Percentiles rank a stretch among this genome's conserved stretches.
Conservation (phyloP, 1,140 invertebrate genomes). For the Ganaspis sp. region DNA sequence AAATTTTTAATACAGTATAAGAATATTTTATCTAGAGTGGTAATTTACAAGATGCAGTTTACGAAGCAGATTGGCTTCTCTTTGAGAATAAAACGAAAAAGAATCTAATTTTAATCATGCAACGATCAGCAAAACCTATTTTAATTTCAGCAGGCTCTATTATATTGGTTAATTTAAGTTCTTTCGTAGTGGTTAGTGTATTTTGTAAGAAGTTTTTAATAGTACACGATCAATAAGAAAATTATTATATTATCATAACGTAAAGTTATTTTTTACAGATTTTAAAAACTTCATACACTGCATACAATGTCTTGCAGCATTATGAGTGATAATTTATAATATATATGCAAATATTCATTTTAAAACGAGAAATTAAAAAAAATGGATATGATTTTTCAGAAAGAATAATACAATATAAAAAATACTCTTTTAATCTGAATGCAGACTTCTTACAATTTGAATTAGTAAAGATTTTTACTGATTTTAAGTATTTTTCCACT, state of each 20-base stretch:
- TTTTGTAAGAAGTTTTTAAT: neutral
- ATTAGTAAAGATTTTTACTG: too few relatives aligned
- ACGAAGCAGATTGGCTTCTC: neutral
- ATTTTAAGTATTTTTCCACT: too few relatives aligned
- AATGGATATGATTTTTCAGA: too few relatives aligned
- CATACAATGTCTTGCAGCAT: neutral
- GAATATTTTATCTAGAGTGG: neutral
- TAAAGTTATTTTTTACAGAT: neutral
- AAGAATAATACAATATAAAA: too few relatives aligned
- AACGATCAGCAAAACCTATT: neutral
- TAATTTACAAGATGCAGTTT: neutral
- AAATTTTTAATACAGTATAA: neutral
- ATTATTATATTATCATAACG: neutral
- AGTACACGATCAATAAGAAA: neutral
- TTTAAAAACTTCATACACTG: neutral
- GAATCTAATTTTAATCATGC: conserved; percentile 2
- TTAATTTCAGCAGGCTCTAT: neutral
- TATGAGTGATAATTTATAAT: neutral
- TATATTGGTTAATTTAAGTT: neutral
- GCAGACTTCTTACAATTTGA: too few relatives aligned
- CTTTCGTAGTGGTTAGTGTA: neutral
- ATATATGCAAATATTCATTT: too few relatives aligned
- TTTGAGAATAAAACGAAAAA: neutral
- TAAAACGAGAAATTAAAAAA: too few relatives aligned
- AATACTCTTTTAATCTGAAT: too few relatives aligned